phyloP scores from a whole-genome alignment of 2,888 invertebrate species.

The Drosophila stalkeri region DNA sequence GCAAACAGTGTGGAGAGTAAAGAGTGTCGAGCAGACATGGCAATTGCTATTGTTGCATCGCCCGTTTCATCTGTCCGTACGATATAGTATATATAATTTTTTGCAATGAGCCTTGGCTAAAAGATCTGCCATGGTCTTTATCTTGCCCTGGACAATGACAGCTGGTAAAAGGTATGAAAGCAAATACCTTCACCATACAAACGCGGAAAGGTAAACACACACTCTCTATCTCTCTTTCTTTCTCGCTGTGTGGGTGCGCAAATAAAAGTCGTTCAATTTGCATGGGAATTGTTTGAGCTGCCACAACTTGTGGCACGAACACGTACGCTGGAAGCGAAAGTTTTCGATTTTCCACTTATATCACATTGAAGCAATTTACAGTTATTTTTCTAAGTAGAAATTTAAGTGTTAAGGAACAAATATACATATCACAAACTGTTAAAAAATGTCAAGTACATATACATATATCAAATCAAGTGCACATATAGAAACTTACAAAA shows the following conservation, averaged over 20 bases:
- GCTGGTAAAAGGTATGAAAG: conserved; percentile 7
- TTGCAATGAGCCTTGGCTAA: conserved; percentile 12
- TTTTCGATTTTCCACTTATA: background rate
- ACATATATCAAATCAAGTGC: too few relatives aligned
- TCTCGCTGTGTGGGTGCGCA: background rate
- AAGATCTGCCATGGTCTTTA: conserved; percentile 25
- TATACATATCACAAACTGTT: too few relatives aligned
- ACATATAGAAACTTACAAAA: too few relatives aligned
- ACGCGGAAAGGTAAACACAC: background rate
- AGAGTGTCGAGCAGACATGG: conserved; percentile 4
- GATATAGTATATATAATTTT: background rate
- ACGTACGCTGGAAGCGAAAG: background rate
- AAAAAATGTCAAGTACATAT: too few relatives aligned
- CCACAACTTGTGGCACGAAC: conserved; percentile 14
- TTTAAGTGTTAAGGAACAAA: background rate
- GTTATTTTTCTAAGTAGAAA: background rate
- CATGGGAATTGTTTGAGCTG: conserved; percentile 22
- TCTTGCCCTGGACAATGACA: conserved; percentile 26
- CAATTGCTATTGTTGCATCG: conserved; percentile 35
- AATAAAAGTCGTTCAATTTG: conserved; percentile 19
- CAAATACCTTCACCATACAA: background rate
- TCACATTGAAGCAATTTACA: background rate
- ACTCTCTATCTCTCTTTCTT: background rate
- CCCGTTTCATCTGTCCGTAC: background rate
- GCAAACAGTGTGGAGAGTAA: background rate